Conservation (phyloP, 2,797 vertebrate genomes). For the Holocentrus rufus region DNA sequence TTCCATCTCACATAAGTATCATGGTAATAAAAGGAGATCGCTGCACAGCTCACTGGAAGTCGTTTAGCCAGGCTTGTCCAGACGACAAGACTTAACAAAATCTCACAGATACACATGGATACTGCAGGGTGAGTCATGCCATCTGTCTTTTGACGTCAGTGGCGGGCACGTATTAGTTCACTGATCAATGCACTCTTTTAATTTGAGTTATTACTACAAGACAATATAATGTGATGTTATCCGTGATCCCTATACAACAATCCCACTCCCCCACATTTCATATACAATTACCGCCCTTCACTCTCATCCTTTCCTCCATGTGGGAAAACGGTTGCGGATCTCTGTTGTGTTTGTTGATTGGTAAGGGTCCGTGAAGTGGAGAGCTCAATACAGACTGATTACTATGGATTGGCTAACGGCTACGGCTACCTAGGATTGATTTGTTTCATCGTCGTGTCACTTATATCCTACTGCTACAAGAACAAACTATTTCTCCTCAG, state of each 20-base stretch:
- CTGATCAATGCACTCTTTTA: constrained; percentile 61
- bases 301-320: constrained; percentile 56
- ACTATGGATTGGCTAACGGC: constrained; percentile 79
- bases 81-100: constrained; percentile 69
- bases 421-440: constrained; percentile 75
- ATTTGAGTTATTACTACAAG: constrained; percentile 52
- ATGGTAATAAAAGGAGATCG: constrained; percentile 74
- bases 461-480: constrained; percentile 73
- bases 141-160: constrained; percentile 69
- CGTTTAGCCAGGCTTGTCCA: constrained; percentile 63
- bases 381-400: constrained; percentile 81
- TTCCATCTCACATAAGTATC: constrained; percentile 57
- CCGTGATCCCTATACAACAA: background rate
- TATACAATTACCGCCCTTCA: constrained; percentile 61
- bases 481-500: constrained; percentile 68
- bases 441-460: constrained; percentile 82
- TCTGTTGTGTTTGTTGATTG: constrained; percentile 78
- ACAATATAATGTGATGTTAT: constrained; percentile 19
- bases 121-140: constrained; percentile 59
- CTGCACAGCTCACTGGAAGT: constrained; percentile 59
- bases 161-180: constrained; percentile 53
- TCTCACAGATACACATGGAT: constrained; percentile 32
- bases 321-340: constrained; percentile 76
- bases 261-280: constrained; percentile 28
- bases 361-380: constrained; percentile 75